These are phyloP conservation scores for Calephelis nemesis DNA, from an alignment of 1,140 invertebrate species.

Conservation along the genomic window DNA sequence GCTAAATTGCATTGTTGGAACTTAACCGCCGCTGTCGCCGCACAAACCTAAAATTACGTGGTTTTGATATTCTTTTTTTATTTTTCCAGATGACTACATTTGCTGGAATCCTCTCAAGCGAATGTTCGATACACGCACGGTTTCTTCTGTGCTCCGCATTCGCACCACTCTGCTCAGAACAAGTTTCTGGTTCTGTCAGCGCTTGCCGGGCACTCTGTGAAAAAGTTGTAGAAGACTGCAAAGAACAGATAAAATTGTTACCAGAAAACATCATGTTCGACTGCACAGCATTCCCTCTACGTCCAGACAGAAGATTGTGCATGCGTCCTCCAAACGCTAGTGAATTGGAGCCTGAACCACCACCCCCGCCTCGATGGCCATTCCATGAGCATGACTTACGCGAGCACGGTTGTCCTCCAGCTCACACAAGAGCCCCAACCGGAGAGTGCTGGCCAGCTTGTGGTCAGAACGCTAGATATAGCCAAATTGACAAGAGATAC, in stretches of 20 bases:
- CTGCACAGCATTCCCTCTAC: constrained; percentile 82
- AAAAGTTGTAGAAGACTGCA: constrained; percentile 87
- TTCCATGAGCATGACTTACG: constrained; percentile 58
- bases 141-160: constrained; percentile 96
- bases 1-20: too few relatives aligned
- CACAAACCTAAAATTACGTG: background rate
- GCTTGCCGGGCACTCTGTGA: constrained; percentile 93
- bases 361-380: constrained; percentile 55
- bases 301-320: constrained; percentile 78
- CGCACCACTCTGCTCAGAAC: constrained; percentile 94
- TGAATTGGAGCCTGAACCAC: constrained; percentile 57
- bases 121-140: constrained; percentile 91
- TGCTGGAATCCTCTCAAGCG: constrained; percentile 88
- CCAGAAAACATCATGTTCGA: constrained; percentile 89
- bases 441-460: constrained; percentile 83
- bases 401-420: constrained; percentile 62
- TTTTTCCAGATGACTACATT: constrained; percentile 86
- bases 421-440: constrained; percentile 57
- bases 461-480: constrained; percentile 86
- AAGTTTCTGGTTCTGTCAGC: constrained; percentile 90
- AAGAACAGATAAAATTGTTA: constrained; percentile 85
- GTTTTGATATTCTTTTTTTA: constrained; percentile 28
- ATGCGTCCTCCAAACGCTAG: constrained; percentile 77
- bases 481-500: constrained; percentile 85
- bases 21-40: too few relatives aligned